Evolutionary conservation across 2,797 vertebrate species (phyloP).

Genomic region (Rhodeus uyekii): DNA sequence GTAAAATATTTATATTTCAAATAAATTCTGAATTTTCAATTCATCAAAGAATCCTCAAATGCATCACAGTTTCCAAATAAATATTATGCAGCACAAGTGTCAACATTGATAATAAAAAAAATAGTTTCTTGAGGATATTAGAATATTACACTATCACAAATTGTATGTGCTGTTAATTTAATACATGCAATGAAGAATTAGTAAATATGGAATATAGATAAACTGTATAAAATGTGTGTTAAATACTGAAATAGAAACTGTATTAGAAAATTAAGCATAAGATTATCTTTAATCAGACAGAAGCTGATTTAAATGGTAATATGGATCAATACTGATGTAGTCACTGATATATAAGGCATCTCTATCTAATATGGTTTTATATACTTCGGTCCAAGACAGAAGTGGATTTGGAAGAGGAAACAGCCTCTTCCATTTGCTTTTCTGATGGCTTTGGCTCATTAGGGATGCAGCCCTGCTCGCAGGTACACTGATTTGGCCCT

Average conservation of each 20-base stretch:
- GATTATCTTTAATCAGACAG: not conserved
- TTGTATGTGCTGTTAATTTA: not conserved
- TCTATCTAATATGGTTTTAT: not conserved
- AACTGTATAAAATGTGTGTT: not conserved
- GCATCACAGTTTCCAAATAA: not conserved
- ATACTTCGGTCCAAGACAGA: not conserved
- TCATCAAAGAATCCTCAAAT: not conserved
- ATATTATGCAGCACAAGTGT: not conserved
- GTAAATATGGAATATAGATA: not conserved
- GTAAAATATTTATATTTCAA: too few relatives aligned
- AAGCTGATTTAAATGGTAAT: not conserved
- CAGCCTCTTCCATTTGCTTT: conserved; percentile 28
- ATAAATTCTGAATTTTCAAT: not conserved
- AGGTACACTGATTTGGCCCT: conserved; percentile 33
- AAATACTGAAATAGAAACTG: not conserved
- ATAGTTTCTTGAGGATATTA: not conserved
- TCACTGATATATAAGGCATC: not conserved
- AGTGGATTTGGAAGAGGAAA: conserved; percentile 17
- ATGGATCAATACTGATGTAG: not conserved
- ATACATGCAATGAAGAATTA: not conserved
- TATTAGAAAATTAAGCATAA: not conserved
- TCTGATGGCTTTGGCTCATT: conserved; percentile 33
- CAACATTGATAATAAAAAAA: too few relatives aligned
- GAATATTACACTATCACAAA: not conserved
- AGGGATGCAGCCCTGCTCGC: conserved; percentile 31